Percentiles rank a stretch among this genome's conserved stretches.
These are phyloP conservation scores for Drosophila meridionalis DNA, from an alignment of 2,888 invertebrate genomes.

Conservation along the genomic window DNA sequence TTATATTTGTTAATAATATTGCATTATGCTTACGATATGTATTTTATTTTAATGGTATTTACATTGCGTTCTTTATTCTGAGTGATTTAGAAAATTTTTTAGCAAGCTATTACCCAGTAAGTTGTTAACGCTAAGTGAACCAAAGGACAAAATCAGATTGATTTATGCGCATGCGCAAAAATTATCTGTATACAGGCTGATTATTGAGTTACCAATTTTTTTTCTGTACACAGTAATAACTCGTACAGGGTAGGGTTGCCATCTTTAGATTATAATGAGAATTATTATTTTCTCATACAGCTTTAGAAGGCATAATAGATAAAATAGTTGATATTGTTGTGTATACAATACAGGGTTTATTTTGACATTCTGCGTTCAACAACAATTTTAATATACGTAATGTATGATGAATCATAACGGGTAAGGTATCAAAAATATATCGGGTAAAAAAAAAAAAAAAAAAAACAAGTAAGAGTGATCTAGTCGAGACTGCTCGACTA, in stretches of 20 bases:
- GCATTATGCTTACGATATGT: conserved; percentile 67
- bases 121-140: conserved; percentile 69
- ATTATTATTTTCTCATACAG: neutral
- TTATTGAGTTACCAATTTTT: conserved; percentile 74
- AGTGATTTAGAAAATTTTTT: conserved; percentile 47
- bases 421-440: too few relatives aligned
- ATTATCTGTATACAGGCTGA: conserved; percentile 75
- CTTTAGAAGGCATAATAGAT: neutral
- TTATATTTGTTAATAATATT: conserved; percentile 44
- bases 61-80: conserved; percentile 41
- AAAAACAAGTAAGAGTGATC: too few relatives aligned
- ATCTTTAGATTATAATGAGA: conserved; percentile 17
- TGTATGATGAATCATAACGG: too few relatives aligned
- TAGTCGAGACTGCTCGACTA: too few relatives aligned
- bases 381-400: too few relatives aligned
- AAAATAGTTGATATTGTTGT: neutral
- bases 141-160: conserved; percentile 67
- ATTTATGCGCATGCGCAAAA: conserved; percentile 69
- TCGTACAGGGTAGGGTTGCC: conserved; percentile 64
- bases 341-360: neutral
- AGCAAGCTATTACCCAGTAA: conserved; percentile 64
- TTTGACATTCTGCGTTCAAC: too few relatives aligned
- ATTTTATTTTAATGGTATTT: conserved; percentile 54
- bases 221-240: conserved; percentile 69
- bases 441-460: too few relatives aligned